Conservation (phyloP, 2,113 vertebrate genomes). For the Sterna hirundo region DNA sequence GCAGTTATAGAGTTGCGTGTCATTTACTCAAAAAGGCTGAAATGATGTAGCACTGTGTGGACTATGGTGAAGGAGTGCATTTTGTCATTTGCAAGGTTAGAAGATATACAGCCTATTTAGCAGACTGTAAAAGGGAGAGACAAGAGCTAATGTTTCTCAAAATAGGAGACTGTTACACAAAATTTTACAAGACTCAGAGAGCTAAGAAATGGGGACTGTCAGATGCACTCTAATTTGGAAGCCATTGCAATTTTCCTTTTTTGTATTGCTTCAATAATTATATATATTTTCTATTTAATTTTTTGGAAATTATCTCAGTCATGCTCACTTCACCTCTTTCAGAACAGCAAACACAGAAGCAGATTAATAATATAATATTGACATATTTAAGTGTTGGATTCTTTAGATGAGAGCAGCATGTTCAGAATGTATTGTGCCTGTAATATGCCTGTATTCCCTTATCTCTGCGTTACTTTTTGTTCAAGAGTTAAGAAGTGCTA, state of each 20-base stretch:
- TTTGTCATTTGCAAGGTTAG: slow-evolving; percentile 67
- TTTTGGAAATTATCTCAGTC: neutral
- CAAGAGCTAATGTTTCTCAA: slow-evolving; percentile 32
- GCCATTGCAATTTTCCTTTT: neutral
- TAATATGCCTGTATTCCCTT: neutral
- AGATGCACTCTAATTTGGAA: neutral
- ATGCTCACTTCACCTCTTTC: neutral
- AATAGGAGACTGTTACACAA: neutral
- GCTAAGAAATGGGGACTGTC: neutral
- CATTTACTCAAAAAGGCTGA: slow-evolving; percentile 43
- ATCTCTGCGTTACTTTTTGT: neutral
- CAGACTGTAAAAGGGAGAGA: slow-evolving; percentile 18
- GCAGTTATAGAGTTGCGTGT: slow-evolving; percentile 45
- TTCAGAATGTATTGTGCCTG: neutral
- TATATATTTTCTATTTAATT: neutral
- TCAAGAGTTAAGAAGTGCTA: slow-evolving; percentile 6
- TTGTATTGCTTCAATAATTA: slow-evolving; percentile 2
- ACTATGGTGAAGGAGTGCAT: slow-evolving; percentile 32
- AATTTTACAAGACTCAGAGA: neutral
- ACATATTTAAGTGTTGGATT: slow-evolving; percentile 4
- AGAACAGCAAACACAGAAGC: slow-evolving; percentile 1
- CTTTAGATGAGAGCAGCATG: neutral
- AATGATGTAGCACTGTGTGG: slow-evolving; percentile 56
- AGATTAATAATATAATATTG: slow-evolving; percentile 3
- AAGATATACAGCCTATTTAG: slow-evolving; percentile 51